Evolutionary conservation across 2,797 vertebrate species (phyloP), one percentile per base, ranked within the genome.

Genomic region (Glyptemys insculpta): DNA sequence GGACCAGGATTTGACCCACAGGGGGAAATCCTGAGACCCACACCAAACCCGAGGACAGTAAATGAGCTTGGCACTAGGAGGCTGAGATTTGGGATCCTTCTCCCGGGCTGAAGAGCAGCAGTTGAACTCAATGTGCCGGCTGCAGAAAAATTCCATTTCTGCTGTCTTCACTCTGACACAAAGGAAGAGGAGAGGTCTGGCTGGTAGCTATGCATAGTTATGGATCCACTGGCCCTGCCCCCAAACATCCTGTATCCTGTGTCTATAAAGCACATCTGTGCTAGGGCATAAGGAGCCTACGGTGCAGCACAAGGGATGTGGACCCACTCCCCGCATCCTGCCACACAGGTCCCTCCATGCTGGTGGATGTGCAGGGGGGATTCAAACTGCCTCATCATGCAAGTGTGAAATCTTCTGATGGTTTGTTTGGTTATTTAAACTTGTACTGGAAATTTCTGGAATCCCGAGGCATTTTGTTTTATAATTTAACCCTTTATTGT

Each of bases 301-400:
- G 6, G 25, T 52, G 52, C 52, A 52, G 52, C 52, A 52, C 52
- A 52, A 52, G 52, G 52, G 16, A 52, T 16, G 52, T 52, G 16
- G 52, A 52, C 52, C 52, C 53, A 25, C 1, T 1, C 11, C 4
- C 50, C 29, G 1, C 6, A 52, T 31, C 25, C 2, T 47, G 53
- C 23, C 6, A 4, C 23, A 18, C 1, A 72, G 9, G 5, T 72
- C 47, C 14, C 85, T 85, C n/a, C 8, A 47, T 56, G 15, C 4
- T 8, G 80, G 65, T 3, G 4, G 82, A 37, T 18, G 4, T n/a
- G 3, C 12, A 78, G 15, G 0, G 0, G 5, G 6, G 2, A 85
- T 9, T 81, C 37, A 6, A 85, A 3, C 25, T 18, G 68, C 0
- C 52, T 21, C n/a, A 59, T 15, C 52, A 3, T 12, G 21, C 44